phyloP scores from a whole-genome alignment of 2,113 vertebrate species.

The Bos taurus region ARS-UCD2.0 NC_037349.1:31373501-31374000 shows the following conservation, averaged over 20 bases:
- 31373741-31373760: conserved; percentile 59
- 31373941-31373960: conserved; percentile 64
- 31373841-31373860: conserved; percentile 67
- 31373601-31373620: not conserved
- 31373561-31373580: not conserved
- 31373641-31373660: not conserved
- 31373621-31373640: not conserved
- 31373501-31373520: not conserved
- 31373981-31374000: conserved; percentile 77
- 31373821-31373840: conserved; percentile 50
- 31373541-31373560: not conserved
- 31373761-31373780: conserved; percentile 32
- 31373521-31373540: not conserved
- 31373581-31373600: not conserved
- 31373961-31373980: conserved; percentile 74
- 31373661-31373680: not conserved
- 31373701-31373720: conserved; percentile 36
- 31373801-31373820: conserved; percentile 44
- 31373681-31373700: not conserved
- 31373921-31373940: conserved; percentile 63
- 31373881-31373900: conserved; percentile 57
- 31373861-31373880: conserved; percentile 64
- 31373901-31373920: conserved; percentile 70
- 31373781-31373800: conserved; percentile 27
- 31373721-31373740: conserved; percentile 38